Evolutionary conservation across 1,140 invertebrate species (phyloP), one percentile per base, ranked within the genome.

Genomic region (Brachionus paranguensis): DNA sequence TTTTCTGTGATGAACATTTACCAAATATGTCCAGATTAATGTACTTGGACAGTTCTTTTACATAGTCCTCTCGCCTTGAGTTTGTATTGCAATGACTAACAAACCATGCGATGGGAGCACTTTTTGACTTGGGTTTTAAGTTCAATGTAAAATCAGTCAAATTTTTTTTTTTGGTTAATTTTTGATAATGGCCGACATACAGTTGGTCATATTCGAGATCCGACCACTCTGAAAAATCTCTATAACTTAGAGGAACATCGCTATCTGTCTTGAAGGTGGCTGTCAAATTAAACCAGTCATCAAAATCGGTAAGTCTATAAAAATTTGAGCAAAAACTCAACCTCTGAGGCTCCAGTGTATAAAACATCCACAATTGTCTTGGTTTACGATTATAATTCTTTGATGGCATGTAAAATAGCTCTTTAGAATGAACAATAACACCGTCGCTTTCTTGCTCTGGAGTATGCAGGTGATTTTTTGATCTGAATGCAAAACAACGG

Each of bases 1-100:
- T 11, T n/a, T 17, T 47, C n/a, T 53, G 10, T 6, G 24, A 37
- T 10, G 45, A 53, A 88, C 93, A 94, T 0, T 78, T 84, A 8
- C 93, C 93, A 85, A 91, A 93, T 2, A 93, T 87, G 86, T 93
- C 92, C 10, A 93, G 89, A 1, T 86, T 65, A 74, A 93, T 88
- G 85, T 91, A 87, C 27, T 88, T 88, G 76, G 89, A 85, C 8
- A 93, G 86, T 83, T 91, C 86, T 7, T 86, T 53, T 0, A 91
- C 91, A 85, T 91, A 92, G 1, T 87, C 55, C 83, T 91, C 88
- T 24, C 93, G 87, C 2, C 86, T 86, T 85, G 91, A 91, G 33
- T 85, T 86, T 0, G 92, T 88, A 3, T 85, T 4, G 85, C 93
- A 93, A 86, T 93, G 91, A 76, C 91, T 92, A 1, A 92, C 91